Conservation (phyloP, 2,797 vertebrate species). For the Oreochromis grahami region DNA sequence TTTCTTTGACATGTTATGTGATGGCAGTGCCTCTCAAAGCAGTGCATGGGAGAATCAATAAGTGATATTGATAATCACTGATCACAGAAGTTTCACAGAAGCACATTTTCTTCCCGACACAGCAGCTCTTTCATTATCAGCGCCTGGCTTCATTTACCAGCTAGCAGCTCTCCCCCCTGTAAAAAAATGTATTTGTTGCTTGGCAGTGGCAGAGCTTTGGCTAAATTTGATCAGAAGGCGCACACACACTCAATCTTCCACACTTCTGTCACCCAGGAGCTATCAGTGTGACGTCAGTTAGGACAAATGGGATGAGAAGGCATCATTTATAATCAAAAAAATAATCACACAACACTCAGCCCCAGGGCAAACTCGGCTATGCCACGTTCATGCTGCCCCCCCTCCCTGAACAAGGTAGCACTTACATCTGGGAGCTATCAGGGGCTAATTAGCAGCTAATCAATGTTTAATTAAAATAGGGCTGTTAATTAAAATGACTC, state of each 20-base stretch:
- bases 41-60: neutral
- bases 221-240: slow-evolving; percentile 76
- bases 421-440: slow-evolving; percentile 81
- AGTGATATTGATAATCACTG: neutral
- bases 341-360: slow-evolving; percentile 68
- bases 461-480: slow-evolving; percentile 91
- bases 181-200: slow-evolving; percentile 56
- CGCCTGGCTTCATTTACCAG: slow-evolving; percentile 54
- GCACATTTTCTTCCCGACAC: slow-evolving; percentile 13
- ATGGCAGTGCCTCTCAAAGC: neutral
- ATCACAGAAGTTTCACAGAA: neutral
- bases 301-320: slow-evolving; percentile 75
- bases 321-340: slow-evolving; percentile 78
- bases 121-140: slow-evolving; percentile 53
- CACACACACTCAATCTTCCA: slow-evolving; percentile 66
- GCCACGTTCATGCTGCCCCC: slow-evolving; percentile 68
- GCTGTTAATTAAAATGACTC: slow-evolving; percentile 84
- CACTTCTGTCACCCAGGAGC: slow-evolving; percentile 72
- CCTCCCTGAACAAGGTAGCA: slow-evolving; percentile 74
- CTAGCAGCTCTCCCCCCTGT: slow-evolving; percentile 50
- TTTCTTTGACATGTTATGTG: neutral
- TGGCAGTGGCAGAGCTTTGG: slow-evolving; percentile 69
- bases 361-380: slow-evolving; percentile 69
- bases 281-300: slow-evolving; percentile 76
- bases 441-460: slow-evolving; percentile 88